Conservation (phyloP, 2,797 vertebrate species). For the Xenentodon cancila region DNA sequence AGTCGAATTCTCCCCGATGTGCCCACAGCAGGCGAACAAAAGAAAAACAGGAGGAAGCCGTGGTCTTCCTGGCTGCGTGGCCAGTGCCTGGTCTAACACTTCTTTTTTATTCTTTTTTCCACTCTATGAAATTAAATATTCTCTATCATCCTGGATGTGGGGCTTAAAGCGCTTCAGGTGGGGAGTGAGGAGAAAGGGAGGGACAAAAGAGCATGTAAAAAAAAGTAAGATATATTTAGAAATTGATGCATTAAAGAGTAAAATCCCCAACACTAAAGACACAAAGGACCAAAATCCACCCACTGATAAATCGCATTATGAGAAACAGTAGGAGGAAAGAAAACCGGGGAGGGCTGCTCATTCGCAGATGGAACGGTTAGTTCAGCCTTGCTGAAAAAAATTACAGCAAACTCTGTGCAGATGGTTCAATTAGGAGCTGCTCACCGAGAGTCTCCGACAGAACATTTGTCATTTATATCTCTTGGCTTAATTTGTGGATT, state of each 20-base stretch:
- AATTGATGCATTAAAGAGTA: constrained; percentile 67
- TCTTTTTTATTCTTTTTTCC: constrained; percentile 26
- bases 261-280: constrained; percentile 52
- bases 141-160: constrained; percentile 73
- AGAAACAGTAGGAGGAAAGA: constrained; percentile 36
- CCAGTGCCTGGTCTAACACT: constrained; percentile 31
- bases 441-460: no score
- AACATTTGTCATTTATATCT: no score
- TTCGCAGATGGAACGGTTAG: constrained; percentile 41
- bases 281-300: constrained; percentile 54
- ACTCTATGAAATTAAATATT: constrained; percentile 78
- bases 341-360: constrained; percentile 28
- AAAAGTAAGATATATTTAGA: constrained; percentile 77
- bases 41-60: constrained; percentile 30
- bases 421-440: constrained; percentile 46
- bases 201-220: no score
- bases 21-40: constrained; percentile 50
- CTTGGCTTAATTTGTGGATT: no score
- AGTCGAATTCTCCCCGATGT: constrained; percentile 42
- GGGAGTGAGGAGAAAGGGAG: constrained; percentile 13
- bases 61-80: constrained; percentile 14
- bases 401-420: constrained; percentile 36
- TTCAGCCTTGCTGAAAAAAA: constrained; percentile 63
- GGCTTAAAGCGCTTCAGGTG: constrained; percentile 72
- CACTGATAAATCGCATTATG: constrained; percentile 74